A percentile compares a stretch with the other conserved stretches of the same genome.
phyloP scores from a whole-genome alignment of 2,888 invertebrate genomes.

The Protophormia terraenovae region DNA sequence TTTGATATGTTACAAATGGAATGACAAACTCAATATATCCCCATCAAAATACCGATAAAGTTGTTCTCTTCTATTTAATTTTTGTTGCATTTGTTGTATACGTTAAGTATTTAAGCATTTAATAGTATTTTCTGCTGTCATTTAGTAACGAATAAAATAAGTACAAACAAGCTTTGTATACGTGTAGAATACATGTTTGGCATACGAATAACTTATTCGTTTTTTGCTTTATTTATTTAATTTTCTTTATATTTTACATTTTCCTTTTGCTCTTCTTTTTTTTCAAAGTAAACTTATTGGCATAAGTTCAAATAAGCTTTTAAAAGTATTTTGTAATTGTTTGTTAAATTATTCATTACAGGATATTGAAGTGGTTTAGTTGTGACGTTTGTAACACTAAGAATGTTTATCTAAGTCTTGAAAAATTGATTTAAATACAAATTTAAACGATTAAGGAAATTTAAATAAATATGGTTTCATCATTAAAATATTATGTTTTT shows the following conservation, averaged over 20 bases:
- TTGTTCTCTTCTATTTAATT: not conserved
- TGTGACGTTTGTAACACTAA: conserved; percentile 12
- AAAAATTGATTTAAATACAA: not conserved
- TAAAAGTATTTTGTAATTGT: conserved; percentile 56
- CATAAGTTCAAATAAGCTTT: conserved; percentile 59
- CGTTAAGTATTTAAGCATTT: not conserved
- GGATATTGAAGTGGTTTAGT: not conserved
- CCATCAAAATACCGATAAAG: too few species aligned
- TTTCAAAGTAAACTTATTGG: conserved; percentile 27
- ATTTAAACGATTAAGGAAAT: not conserved
- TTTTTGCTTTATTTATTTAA: not conserved
- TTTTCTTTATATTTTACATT: not conserved
- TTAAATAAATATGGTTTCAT: too few species aligned
- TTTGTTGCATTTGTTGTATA: not conserved
- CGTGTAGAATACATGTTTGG: not conserved
- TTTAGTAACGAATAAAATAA: not conserved
- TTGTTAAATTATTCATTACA: conserved; percentile 19
- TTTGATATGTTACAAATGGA: too few species aligned
- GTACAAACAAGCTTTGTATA: not conserved
- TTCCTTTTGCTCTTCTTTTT: not conserved
- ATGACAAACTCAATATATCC: too few species aligned
- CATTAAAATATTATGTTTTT: too few species aligned
- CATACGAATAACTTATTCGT: not conserved
- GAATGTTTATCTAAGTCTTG: not conserved
- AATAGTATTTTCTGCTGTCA: conserved; percentile 4